phyloP scores from a whole-genome alignment of 2,888 invertebrate genomes.

The Neuroscelio doddi region DNA sequence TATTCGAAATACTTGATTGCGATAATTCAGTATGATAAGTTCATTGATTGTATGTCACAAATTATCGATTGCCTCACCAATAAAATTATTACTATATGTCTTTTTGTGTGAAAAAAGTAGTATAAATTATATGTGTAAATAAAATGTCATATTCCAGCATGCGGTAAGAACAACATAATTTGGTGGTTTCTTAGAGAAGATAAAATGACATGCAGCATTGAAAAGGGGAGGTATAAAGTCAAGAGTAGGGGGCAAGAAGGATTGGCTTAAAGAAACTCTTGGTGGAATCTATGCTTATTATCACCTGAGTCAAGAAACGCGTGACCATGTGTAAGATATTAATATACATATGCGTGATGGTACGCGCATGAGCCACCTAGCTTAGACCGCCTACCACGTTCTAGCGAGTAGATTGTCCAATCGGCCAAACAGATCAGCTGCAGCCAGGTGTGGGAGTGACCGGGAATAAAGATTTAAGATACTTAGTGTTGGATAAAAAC shows the following conservation, averaged over 20 bases:
- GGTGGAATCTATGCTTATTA: constrained; percentile 25
- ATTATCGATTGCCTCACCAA: too few species aligned
- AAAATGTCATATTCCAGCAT: too few species aligned
- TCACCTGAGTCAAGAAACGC: constrained; percentile 16
- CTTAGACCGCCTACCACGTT: constrained; percentile 47
- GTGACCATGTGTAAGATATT: constrained; percentile 16
- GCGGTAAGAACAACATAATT: too few species aligned
- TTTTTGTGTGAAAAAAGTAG: too few species aligned
- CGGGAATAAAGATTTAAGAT: constrained; percentile 55
- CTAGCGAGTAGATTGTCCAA: constrained; percentile 41
- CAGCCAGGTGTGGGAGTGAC: constrained; percentile 61
- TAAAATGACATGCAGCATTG: too few species aligned
- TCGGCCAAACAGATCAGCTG: constrained; percentile 47
- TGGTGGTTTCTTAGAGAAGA: too few species aligned
- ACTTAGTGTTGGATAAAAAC: constrained; percentile 48
- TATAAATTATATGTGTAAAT: too few species aligned
- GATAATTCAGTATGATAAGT: too few species aligned
- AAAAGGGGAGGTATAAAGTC: too few species aligned
- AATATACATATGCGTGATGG: constrained; percentile 26
- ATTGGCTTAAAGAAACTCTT: constrained; percentile 6
- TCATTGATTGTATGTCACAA: too few species aligned
- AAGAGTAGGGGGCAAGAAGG: constrained; percentile 7
- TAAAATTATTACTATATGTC: too few species aligned
- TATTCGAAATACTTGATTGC: too few species aligned
- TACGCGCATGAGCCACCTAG: constrained; percentile 36